These are phyloP conservation scores for Acanthornis magna DNA, from an alignment of 2,797 vertebrate species.

Conservation along the genomic window DNA sequence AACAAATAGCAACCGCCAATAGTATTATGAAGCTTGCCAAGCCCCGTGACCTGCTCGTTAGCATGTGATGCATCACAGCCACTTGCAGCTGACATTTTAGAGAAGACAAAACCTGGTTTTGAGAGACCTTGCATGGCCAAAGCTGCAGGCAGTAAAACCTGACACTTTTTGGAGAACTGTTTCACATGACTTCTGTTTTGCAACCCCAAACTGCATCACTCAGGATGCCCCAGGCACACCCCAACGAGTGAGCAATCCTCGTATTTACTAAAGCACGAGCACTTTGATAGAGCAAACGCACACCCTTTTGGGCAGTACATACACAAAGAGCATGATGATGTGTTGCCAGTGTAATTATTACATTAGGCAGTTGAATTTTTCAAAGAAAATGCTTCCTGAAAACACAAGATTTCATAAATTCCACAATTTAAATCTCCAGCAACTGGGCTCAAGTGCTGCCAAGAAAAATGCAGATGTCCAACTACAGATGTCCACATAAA, in stretches of 20 bases:
- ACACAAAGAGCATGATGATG: background rate
- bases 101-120: background rate
- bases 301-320: background rate
- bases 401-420: background rate
- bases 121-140: background rate
- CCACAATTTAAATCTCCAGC: background rate
- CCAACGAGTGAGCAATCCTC: background rate
- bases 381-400: background rate
- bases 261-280: background rate
- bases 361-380: background rate
- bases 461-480: background rate
- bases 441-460: background rate
- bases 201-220: background rate
- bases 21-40: background rate
- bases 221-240: background rate
- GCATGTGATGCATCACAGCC: background rate
- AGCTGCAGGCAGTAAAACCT: background rate
- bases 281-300: background rate
- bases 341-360: background rate
- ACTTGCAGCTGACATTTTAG: background rate
- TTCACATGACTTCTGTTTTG: background rate
- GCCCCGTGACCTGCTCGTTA: background rate
- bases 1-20: conserved; percentile 5
- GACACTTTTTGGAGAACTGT: background rate
- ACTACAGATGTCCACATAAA: background rate